Conservation (phyloP, 2,888 invertebrate genomes). For the Gastracanthus pulcherrimus region DNA sequence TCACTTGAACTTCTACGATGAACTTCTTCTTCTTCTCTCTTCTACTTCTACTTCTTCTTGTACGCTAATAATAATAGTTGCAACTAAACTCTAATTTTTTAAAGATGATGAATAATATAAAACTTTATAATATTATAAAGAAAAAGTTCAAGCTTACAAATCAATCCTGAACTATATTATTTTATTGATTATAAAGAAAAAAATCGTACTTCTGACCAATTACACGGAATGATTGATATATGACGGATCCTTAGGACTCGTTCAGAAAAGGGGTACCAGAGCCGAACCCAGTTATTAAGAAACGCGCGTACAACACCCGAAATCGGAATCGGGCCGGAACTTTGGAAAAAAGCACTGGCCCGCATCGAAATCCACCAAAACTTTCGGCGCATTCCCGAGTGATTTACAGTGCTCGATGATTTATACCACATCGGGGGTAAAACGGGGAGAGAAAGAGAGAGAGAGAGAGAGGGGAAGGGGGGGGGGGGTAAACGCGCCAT, state of each 20-base stretch:
- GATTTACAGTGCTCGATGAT: conserved; percentile 73
- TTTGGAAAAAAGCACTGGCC: conserved; percentile 35
- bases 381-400: conserved; percentile 68
- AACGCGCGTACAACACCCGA: conserved; percentile 26
- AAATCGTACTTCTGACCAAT: conserved; percentile 23
- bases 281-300: conserved; percentile 47
- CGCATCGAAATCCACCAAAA: conserved; percentile 55
- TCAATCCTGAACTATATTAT: conserved; percentile 14
- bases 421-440: conserved; percentile 66
- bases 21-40: no score
- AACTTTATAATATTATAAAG: no score
- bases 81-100: no score
- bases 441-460: conserved; percentile 60
- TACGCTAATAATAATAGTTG: no score
- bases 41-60: no score
- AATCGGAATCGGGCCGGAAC: conserved; percentile 47
- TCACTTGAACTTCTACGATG: no score
- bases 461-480: no score
- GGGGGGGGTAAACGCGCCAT: neutral
- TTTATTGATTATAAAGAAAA: conserved; percentile 22
- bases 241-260: conserved; percentile 20
- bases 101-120: no score
- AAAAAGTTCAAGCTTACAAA: conserved; percentile 3
- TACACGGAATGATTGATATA: conserved; percentile 51
- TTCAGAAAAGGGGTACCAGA: neutral